Evolutionary conservation across 35 echinoderm and acorn worm genomes (phyloP), one percentile per base, ranked within the genome.

Genomic region (Lytechinus variegatus): DNA sequence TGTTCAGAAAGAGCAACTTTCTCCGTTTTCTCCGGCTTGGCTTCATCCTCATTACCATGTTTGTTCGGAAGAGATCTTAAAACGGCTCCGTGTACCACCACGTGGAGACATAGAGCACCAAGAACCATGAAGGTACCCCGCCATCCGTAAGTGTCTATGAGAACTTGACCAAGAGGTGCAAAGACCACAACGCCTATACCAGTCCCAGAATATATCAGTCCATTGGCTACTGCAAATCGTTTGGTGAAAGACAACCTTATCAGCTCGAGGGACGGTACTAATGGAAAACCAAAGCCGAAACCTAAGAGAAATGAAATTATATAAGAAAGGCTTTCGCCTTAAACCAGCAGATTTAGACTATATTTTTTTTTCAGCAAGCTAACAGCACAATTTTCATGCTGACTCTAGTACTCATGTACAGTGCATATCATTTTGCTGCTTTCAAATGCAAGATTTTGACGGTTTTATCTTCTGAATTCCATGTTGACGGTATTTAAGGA

Each of bases 251-350:
- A 99, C 24, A 87, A 95, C 29, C 97, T 95, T 4, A 99, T 94
- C 98, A 99, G 97, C 9, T 96, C 95, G 29, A 99, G 79, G 27
- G 95, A 97, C 5, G 98, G 98, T 9, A 96, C 96, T 27, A 97
- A 92, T 28, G 98, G 95, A 87, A 99, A 97, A 52, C 98, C 98
- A 72, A 99, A 95, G 12, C 98, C 98, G 72, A 99, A 92, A 92
- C 98, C 98, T 99, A 24, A 79, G 6, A 79, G 3, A 79, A 79
- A 71, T 10, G 13, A 58, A 21, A 71, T 21, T 44, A 44, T n/a
- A n/a, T 44, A 44, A 44, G 0, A 44, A 44, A 44, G 33, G 33
- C 33, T 44, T 44, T 44, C 33, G 33, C 2, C 33, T 44, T 44
- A 44, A 44, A 0, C 33, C 33, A 44, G 33, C 33, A 44, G 1